phyloP scores from a whole-genome alignment of 1,140 invertebrate genomes.

The Drosophila bifasciata region DNA sequence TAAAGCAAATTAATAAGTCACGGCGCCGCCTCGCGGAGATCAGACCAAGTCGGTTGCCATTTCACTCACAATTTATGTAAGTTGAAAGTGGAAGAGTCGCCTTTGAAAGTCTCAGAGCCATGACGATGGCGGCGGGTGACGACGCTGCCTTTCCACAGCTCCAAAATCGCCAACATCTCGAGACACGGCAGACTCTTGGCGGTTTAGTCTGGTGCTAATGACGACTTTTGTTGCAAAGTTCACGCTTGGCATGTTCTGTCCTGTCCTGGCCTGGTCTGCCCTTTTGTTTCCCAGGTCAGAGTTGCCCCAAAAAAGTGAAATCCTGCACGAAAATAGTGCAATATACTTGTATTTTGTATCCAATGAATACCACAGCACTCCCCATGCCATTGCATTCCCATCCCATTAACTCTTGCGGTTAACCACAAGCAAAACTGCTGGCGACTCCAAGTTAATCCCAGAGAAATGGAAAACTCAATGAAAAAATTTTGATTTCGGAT shows the following conservation, averaged over 20 bases:
- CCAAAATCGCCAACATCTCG: slow-evolving; percentile 25
- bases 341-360: slow-evolving; percentile 8
- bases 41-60: slow-evolving; percentile 39
- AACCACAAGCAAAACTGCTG: slow-evolving; percentile 52
- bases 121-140: slow-evolving; percentile 44
- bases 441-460: slow-evolving; percentile 28
- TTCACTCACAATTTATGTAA: slow-evolving; percentile 62
- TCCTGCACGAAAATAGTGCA: slow-evolving; percentile 40
- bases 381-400: too few species aligned
- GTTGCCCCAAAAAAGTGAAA: slow-evolving; percentile 66
- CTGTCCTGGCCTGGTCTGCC: too few species aligned
- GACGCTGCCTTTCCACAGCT: slow-evolving; percentile 35
- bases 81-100: slow-evolving; percentile 35
- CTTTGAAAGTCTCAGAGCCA: slow-evolving; percentile 39
- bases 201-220: slow-evolving; percentile 41
- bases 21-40: slow-evolving; percentile 29
- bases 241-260: slow-evolving; percentile 59
- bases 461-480: slow-evolving; percentile 61
- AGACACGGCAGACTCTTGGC: slow-evolving; percentile 3
- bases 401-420: slow-evolving; percentile 37
- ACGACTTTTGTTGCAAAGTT: slow-evolving; percentile 48
- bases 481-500: slow-evolving; percentile 55
- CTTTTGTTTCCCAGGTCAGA: slow-evolving; percentile 23
- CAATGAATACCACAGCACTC: slow-evolving; percentile 25
- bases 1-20: slow-evolving; percentile 76